Evolutionary conservation across 2,888 invertebrate species (phyloP).

Genomic region (Xanthorhoe designata): DNA sequence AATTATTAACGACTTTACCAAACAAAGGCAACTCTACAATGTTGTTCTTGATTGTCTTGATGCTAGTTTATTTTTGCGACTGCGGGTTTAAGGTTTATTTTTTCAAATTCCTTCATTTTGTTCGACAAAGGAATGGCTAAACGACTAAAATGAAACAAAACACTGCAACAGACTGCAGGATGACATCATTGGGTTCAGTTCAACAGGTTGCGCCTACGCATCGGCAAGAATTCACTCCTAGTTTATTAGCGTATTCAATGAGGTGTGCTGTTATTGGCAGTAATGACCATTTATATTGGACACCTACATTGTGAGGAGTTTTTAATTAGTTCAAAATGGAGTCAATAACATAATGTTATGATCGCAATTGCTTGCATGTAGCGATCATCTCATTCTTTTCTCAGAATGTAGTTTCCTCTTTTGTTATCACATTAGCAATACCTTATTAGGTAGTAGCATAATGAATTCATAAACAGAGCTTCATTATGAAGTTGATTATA

Average conservation of each 20-base stretch:
- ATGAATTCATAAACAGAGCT: slow-evolving; percentile 11
- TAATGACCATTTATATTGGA: slow-evolving; percentile 2
- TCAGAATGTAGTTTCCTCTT: neutral
- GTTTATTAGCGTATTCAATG: slow-evolving; percentile 24
- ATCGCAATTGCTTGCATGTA: neutral
- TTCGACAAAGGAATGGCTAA: neutral
- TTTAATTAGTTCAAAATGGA: neutral
- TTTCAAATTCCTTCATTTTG: neutral
- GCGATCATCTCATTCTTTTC: neutral
- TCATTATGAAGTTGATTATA: slow-evolving; percentile 16
- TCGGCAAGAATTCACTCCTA: slow-evolving; percentile 25
- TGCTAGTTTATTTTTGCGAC: no score
- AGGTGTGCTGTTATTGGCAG: slow-evolving; percentile 3
- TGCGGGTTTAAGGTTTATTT: neutral
- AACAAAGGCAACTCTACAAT: neutral
- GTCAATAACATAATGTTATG: no score
- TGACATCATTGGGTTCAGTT: slow-evolving; percentile 50
- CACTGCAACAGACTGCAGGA: slow-evolving; percentile 48
- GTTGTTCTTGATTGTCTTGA: neutral
- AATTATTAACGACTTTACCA: neutral
- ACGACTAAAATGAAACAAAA: slow-evolving; percentile 15
- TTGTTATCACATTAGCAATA: neutral
- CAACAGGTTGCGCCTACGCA: slow-evolving; percentile 39
- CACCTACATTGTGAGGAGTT: slow-evolving; percentile 1
- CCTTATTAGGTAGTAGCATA: neutral